Base-by-base conservation (phyloP, 2,888 invertebrate genomes). In the Nephrotoma appendiculata region DNA sequence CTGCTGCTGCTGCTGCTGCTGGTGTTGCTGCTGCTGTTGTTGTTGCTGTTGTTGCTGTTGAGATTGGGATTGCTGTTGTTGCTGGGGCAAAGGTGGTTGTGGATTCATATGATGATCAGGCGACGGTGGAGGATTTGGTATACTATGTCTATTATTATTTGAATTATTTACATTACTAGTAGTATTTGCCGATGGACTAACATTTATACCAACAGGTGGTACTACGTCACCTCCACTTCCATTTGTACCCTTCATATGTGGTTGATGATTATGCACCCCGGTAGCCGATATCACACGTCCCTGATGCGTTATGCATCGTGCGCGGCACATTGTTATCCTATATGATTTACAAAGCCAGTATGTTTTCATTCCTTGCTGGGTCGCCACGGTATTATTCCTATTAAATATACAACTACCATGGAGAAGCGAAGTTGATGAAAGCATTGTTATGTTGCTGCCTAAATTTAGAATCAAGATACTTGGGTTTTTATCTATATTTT, bases 341-440 rank as follows among this genome's bases (percentile, higher is more conserved):
- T 92, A 92, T 2, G 92, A 92, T 88, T 92, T 92, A 88, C 92
- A 92, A 86, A 92, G 89, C 92, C 92, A 92, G 88, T 92, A 92
- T 15, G 92, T 92, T 89, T 92, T 92, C 92, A 92, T 92, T 88
- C 92, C 92, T 89, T 92, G 92, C 88, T 92, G 92, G 43, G 92
- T 92, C 87, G 92, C 92, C 86, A 92, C 92, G 42, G 92, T 92
- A 89, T 92, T 92, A 89, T 92, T 92, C 83, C 92, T 90, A 89
- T 92, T 92, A 89, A 92, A 92, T 83, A 92, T 91, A 88, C 92
- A 92, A 88, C 90, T 91, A 87, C 91, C 91, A 88, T 92, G 92
- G 87, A 92, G 89, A 88, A 92, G 89, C 41, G 92, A 92, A 86
- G 92, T 92, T 86, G 92, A 91, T 87, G 92, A 92, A 87, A 92